Evolutionary conservation across 1,140 invertebrate species (phyloP).

Genomic region (Drosophila arawakana): DNA sequence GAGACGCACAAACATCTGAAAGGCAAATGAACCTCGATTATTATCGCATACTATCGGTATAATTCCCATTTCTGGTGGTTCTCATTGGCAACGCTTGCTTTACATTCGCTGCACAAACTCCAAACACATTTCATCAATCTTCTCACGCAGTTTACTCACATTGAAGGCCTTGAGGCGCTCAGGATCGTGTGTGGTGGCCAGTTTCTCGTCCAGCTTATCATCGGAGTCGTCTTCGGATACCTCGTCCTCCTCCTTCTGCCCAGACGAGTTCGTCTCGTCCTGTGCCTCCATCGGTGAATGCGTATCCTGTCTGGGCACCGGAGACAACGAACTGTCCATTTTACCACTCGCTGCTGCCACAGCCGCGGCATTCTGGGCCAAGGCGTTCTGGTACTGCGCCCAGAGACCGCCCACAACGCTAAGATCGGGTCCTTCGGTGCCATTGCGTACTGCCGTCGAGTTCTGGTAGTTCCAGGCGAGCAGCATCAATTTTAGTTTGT

Average conservation of each 20-base stretch:
- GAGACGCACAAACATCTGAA: conserved; percentile 98
- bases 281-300: conserved; percentile 88
- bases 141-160: conserved; percentile 87
- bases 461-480: conserved; percentile 93
- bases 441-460: conserved; percentile 86
- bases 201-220: conserved; percentile 93
- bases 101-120: conserved; percentile 60
- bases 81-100: conserved; percentile 76
- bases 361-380: conserved; percentile 78
- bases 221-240: conserved; percentile 96
- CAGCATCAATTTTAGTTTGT: conserved; percentile 93
- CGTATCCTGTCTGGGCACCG: conserved; percentile 73
- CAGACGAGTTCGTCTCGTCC: conserved; percentile 96
- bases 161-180: conserved; percentile 98
- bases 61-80: conserved; percentile 28
- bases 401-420: conserved; percentile 89
- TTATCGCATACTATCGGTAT: background rate
- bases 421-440: conserved; percentile 82
- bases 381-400: conserved; percentile 89
- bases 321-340: conserved; percentile 77
- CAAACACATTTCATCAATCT: conserved; percentile 12
- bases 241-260: conserved; percentile 97
- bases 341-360: conserved; percentile 69
- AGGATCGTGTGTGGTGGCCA: conserved; percentile 93
- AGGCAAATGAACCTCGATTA: conserved; percentile 50